Evolutionary conservation across 2,888 invertebrate genomes (phyloP).

Genomic region (Patella caerulea): DNA sequence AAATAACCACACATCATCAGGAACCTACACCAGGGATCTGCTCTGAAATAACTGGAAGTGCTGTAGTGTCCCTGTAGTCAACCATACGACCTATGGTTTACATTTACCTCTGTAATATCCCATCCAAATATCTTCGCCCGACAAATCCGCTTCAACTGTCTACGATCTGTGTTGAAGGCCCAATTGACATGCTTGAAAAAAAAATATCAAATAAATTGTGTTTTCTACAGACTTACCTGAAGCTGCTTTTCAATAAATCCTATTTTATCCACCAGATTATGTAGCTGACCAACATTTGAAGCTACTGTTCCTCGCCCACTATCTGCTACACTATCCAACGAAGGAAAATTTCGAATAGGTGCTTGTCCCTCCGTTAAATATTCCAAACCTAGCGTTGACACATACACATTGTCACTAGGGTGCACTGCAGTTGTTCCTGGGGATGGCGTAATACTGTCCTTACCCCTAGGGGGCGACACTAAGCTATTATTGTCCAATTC

Average conservation of each 20-base stretch:
- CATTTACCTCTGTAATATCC: no score
- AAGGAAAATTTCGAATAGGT: background rate
- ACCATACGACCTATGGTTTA: no score
- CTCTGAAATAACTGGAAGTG: no score
- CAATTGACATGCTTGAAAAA: no score
- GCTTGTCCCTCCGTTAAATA: background rate
- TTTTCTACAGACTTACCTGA: conserved; percentile 41
- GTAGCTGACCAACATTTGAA: conserved; percentile 31
- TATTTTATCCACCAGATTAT: conserved; percentile 44
- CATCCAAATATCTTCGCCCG: no score
- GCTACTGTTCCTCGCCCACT: conserved; percentile 50
- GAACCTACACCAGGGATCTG: no score
- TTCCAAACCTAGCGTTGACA: conserved; percentile 11
- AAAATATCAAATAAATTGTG: no score
- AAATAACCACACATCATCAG: no score
- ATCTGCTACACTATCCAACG: conserved; percentile 46
- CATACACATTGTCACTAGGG: conserved; percentile 16
- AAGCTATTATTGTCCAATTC: conserved; percentile 20
- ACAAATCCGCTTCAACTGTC: no score
- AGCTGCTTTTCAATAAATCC: conserved; percentile 56
- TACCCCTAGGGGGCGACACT: conserved; percentile 15
- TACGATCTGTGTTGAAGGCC: no score
- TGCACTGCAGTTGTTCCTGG: background rate
- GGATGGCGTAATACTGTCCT: conserved; percentile 1
- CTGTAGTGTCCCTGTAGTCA: no score